Conservation (phyloP, 1,140 invertebrate genomes). For the Spodoptera frugiperda region DNA sequence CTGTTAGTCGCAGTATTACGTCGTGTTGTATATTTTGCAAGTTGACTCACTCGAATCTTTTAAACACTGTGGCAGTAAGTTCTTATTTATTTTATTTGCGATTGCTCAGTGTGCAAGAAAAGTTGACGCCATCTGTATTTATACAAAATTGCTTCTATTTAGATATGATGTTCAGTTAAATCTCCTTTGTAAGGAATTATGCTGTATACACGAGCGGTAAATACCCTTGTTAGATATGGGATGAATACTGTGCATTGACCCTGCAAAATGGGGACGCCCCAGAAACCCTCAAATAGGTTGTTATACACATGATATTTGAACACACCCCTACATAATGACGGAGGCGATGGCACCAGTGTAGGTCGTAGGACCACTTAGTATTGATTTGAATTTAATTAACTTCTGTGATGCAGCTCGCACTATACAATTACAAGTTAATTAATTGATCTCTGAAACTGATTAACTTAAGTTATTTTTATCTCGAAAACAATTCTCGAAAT, state of each 20-base stretch:
- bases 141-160: constrained; percentile 7
- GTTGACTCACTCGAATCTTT: constrained; percentile 48
- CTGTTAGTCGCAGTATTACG: constrained; percentile 27
- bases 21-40: constrained; percentile 26
- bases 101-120: constrained; percentile 36
- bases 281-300: constrained; percentile 55
- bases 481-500: constrained; percentile 1
- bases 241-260: constrained; percentile 54
- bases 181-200: neutral
- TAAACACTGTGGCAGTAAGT: constrained; percentile 24
- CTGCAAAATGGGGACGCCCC: constrained; percentile 54
- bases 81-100: constrained; percentile 41
- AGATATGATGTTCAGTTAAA: constrained; percentile 4
- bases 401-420: neutral
- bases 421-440: constrained; percentile 19
- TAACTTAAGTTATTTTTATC: neutral
- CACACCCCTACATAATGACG: constrained; percentile 42
- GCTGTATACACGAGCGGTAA: neutral
- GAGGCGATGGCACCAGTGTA: constrained; percentile 26
- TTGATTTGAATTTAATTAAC: constrained; percentile 27
- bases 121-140: neutral
- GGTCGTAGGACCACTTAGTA: constrained; percentile 15
- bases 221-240: neutral
- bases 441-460: constrained; percentile 17
- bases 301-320: constrained; percentile 45